A percentile compares a stretch with the other conserved stretches of the same genome.
These are phyloP conservation scores for Shinisaurus crocodilurus DNA, from an alignment of 2,113 vertebrate species.

Conservation along the genomic window DNA sequence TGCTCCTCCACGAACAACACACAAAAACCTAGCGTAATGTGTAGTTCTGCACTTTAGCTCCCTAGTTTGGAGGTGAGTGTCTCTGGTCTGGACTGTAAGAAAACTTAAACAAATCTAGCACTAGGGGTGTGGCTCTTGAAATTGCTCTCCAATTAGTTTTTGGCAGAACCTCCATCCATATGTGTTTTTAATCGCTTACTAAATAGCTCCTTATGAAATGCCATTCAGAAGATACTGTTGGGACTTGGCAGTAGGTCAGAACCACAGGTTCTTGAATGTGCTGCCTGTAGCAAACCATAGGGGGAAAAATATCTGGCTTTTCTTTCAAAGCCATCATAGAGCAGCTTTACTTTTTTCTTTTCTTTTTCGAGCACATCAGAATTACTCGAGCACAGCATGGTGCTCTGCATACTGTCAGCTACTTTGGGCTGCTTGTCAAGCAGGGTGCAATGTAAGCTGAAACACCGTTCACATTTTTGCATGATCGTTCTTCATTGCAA, in stretches of 20 bases:
- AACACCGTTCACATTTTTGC: slow-evolving; percentile 64
- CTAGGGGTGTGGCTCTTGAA: neutral
- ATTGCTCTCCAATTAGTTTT: neutral
- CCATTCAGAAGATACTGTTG: neutral
- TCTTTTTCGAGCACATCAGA: slow-evolving; percentile 50
- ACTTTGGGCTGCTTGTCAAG: slow-evolving; percentile 62
- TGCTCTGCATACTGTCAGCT: slow-evolving; percentile 62
- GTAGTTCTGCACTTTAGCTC: neutral
- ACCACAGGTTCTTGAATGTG: slow-evolving; percentile 1
- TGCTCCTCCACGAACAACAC: neutral
- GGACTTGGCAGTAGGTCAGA: neutral
- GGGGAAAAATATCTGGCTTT: neutral
- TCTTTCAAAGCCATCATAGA: slow-evolving; percentile 14
- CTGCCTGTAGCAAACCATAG: fast-evolving
- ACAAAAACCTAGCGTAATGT: neutral
- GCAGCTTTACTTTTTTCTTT: slow-evolving; percentile 38
- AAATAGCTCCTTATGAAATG: fast-evolving
- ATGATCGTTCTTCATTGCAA: slow-evolving; percentile 62
- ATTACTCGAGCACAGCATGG: slow-evolving; percentile 51
- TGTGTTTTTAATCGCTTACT: neutral
- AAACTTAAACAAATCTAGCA: slow-evolving; percentile 1
- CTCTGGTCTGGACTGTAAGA: neutral
- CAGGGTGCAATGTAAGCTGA: slow-evolving; percentile 47
- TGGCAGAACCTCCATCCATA: neutral
- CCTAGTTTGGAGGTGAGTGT: neutral